These are phyloP conservation scores for western clawed frog (Xenopus tropicalis) DNA, from an alignment of 2,113 vertebrate species.

Conservation along the genomic window DNA sequence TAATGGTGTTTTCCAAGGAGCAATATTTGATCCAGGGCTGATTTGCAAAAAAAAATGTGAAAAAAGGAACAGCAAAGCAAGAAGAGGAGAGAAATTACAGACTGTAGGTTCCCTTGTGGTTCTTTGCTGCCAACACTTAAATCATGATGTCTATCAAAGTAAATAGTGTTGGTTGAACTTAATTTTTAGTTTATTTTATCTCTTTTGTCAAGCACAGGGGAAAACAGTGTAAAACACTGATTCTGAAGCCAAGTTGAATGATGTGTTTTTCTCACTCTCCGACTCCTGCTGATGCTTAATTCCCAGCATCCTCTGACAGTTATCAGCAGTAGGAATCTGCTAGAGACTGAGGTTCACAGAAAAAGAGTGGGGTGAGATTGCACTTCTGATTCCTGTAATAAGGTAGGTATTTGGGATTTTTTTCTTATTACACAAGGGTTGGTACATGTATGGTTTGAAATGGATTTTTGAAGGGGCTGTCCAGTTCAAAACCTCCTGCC, in stretches of 20 bases:
- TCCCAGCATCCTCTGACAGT: no score
- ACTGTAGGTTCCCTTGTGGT: conserved; percentile 9
- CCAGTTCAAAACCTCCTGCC: no score
- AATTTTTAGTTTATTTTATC: conserved; percentile 24
- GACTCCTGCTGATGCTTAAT: no score
- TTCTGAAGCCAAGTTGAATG: neutral
- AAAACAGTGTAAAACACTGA: neutral
- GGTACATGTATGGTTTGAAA: no score
- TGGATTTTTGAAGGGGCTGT: no score
- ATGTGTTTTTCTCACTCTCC: neutral
- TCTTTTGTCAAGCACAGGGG: neutral
- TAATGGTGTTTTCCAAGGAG: conserved; percentile 42
- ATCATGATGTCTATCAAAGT: conserved; percentile 27
- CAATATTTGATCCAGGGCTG: conserved; percentile 40
- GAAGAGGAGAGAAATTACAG: conserved; percentile 12
- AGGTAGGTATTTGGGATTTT: no score
- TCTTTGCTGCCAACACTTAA: conserved; percentile 2
- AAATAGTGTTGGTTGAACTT: conserved; percentile 25
- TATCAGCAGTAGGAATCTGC: no score
- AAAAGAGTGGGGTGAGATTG: no score
- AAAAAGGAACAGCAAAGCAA: conserved; percentile 30
- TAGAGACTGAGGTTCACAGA: no score
- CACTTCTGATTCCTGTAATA: no score
- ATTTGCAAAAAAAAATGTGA: conserved; percentile 8
- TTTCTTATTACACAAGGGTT: no score